These are phyloP conservation scores for Pseudochirops corinnae DNA, from an alignment of 2,797 vertebrate genomes.

Conservation along the genomic window DNA sequence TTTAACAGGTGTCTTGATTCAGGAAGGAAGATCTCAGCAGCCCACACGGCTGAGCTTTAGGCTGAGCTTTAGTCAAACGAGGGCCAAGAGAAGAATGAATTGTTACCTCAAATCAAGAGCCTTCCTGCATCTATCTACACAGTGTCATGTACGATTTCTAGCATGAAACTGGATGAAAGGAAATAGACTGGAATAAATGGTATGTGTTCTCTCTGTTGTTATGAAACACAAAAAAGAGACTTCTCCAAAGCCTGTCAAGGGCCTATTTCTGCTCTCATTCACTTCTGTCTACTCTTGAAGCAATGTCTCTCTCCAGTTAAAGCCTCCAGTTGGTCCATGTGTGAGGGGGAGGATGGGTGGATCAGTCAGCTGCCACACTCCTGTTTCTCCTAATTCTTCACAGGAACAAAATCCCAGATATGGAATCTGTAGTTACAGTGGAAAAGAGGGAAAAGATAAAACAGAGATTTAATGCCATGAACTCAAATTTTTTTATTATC, in stretches of 20 bases:
- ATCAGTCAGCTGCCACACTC: slow-evolving; percentile 97
- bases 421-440: slow-evolving; percentile 90
- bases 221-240: slow-evolving; percentile 64
- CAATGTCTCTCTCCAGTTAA: slow-evolving; percentile 99
- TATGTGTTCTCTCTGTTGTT: slow-evolving; percentile 61
- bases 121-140: slow-evolving; percentile 56
- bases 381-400: slow-evolving; percentile 96
- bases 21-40: slow-evolving; percentile 59
- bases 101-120: slow-evolving; percentile 41
- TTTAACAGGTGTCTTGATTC: not conserved
- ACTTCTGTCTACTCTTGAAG: slow-evolving; percentile 89
- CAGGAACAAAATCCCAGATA: slow-evolving; percentile 98
- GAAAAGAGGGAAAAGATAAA: not conserved
- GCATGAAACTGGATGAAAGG: slow-evolving; percentile 67
- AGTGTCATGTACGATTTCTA: slow-evolving; percentile 36
- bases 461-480: slow-evolving; percentile 5
- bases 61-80: slow-evolving; percentile 15
- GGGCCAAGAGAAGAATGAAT: slow-evolving; percentile 44
- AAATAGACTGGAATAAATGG: slow-evolving; percentile 70
- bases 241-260: slow-evolving; percentile 60
- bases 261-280: not conserved
- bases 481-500: not conserved
- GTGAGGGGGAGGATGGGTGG: slow-evolving; percentile 98
- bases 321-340: slow-evolving; percentile 98
- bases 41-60: not conserved